Base-by-base conservation (phyloP, 53 echinoderm and acorn worm genomes). In the Temnopleurus reevesii region DNA sequence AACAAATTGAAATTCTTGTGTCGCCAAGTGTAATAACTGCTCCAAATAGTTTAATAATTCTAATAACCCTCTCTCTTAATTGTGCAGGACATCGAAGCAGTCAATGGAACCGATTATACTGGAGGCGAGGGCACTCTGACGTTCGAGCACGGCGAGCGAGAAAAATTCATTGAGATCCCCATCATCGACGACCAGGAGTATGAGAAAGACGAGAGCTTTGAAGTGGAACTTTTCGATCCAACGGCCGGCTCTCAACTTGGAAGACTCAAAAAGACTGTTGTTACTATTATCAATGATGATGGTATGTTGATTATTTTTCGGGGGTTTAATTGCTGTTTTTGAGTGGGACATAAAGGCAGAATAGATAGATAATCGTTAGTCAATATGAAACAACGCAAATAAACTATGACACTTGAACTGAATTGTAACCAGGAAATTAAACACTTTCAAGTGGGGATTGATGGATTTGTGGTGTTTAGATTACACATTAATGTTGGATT, bases 111-210 rank as follows among this genome's bases (percentile, higher is more conserved):
- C 35, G 97, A 97, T 83, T 97, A 95, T 93, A 89, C 90, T 5
- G 97, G 95, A 31, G 95, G 95, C 0, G 94, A 94, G 53, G 95
- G 95, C 24, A 90, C 35, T 0, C 92, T 97, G 28, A 92, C 93
- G 89, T 97, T 97, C 61, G 97, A 95, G 86, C 97, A 97, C 49
- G 93, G 95, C 24, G 97, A 97, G 90, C 86, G 94, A 30, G 97
- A 97, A 92, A 97, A 97, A 90, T 94, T 89, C 76, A 94, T 97
- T 24, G 92, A 95, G 57, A 97, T 97, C 76, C 94, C 95, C 17
- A 97, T 97, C 90, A 92, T 97, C 57, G 97, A 97, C 26, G 97
- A 97, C 65, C 95, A 95, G 89, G 97, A 97, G 83, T 97, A 93
- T 34, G 97, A 97, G 94, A 97, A 97, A 84, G 97, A 97, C 46